Evolutionary conservation across 2,113 vertebrate genomes (phyloP), one percentile per base, ranked within the genome.

Genomic region (Urocitellus parryii): DNA sequence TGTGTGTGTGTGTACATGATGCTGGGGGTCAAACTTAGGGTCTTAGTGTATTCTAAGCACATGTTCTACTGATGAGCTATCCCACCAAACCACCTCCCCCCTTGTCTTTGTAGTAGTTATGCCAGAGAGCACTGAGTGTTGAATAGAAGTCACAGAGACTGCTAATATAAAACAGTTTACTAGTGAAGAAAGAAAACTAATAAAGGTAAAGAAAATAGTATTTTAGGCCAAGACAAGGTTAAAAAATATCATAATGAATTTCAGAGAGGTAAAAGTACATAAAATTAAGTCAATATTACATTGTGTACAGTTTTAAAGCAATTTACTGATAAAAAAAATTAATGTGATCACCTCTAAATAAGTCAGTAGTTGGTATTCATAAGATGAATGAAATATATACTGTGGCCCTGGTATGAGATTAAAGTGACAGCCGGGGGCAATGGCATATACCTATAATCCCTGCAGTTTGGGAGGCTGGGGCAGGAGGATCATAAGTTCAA

Each of bases 301-400:
- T 97, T 97, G 97, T 51, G 96, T 29, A 76, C n/a, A 34, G 56
- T 92, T 73, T 90, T 86, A 51, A 73, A 70, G 79, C 27, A 63
- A 18, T 48, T 73, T 61, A 96, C 4, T 65, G 76, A 97, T 91
- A 83, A 5, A 2, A n/a, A 98, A 98, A 96, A 63, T 72, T 88
- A 96, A 92, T 96, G 58, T 96, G n/a, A 81, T 16, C 13, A 85
- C 58, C 80, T 83, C n/a, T 96, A 97, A 97, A 90, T 96, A 68
- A 98, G 22, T 27, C 78, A 73, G 88, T 85, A 94, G 91, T 11
- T 94, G n/a, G 77, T 97, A 97, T n/a, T 65, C 1, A 39, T 85
- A 87, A 0, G 1, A 48, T 84, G 56, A 81, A 88, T 88, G 27
- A 65, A 87, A 65, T 68, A 78, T 78, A 84, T 72, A 93, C 29